Conservation (phyloP, 2,797 vertebrate species). For the Momotus momota region DNA sequence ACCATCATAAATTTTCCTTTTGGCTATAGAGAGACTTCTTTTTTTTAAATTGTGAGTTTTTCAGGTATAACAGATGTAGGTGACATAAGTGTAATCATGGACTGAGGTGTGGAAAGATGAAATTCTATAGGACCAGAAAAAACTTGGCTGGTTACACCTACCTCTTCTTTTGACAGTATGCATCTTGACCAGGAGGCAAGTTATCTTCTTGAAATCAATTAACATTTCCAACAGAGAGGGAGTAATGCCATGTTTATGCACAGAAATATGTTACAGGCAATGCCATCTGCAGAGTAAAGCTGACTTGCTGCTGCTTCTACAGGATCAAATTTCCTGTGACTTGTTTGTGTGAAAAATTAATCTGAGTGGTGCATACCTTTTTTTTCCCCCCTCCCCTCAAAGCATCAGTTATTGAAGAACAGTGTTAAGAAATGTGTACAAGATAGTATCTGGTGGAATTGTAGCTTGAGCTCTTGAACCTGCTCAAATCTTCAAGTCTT, state of each 20-base stretch:
- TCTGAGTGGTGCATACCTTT: background rate
- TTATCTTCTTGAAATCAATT: conserved; percentile 59
- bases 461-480: background rate
- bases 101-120: background rate
- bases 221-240: conserved; percentile 55
- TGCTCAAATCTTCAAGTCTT: background rate
- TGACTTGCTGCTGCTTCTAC: conserved; percentile 7
- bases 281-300: conserved; percentile 62
- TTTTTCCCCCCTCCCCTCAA: too few relatives aligned
- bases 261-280: conserved; percentile 50
- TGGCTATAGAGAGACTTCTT: background rate
- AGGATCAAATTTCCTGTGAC: conserved; percentile 13
- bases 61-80: background rate
- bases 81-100: background rate
- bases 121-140: background rate
- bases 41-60: background rate
- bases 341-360: background rate
- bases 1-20: background rate
- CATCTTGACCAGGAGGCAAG: conserved; percentile 56
- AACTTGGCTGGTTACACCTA: background rate
- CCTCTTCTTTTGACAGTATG: conserved; percentile 12
- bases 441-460: background rate
- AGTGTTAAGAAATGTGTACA: background rate
- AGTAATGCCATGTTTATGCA: conserved; percentile 56
- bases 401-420: background rate